Evolutionary conservation across 2,797 vertebrate species (phyloP).

Genomic region (Rhyacichthys aspro): DNA sequence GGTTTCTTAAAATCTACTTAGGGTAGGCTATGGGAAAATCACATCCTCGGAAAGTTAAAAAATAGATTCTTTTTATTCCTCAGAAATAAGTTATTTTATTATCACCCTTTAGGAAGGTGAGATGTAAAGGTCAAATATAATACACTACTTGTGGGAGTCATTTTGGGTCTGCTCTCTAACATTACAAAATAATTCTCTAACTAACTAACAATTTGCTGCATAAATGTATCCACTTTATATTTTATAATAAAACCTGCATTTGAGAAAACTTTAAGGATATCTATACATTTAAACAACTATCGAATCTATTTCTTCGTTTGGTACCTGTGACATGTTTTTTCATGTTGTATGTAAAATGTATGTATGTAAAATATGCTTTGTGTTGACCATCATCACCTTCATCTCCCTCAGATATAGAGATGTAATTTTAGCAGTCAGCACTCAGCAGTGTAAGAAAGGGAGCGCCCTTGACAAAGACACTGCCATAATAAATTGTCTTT

Average conservation of each 20-base stretch:
- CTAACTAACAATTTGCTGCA: not conserved
- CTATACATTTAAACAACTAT: not conserved
- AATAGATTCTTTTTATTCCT: slow-evolving; percentile 27
- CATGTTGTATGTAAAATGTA: slow-evolving; percentile 41
- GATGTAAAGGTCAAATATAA: slow-evolving; percentile 36
- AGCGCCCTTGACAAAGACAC: slow-evolving; percentile 62
- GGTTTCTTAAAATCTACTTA: no score
- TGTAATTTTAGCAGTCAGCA: slow-evolving; percentile 40
- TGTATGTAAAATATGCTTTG: slow-evolving; percentile 46
- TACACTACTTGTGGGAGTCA: slow-evolving; percentile 34
- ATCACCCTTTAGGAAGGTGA: slow-evolving; percentile 40
- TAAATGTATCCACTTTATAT: not conserved
- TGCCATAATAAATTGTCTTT: slow-evolving; percentile 27
- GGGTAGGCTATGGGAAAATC: no score
- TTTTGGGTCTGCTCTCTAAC: slow-evolving; percentile 33
- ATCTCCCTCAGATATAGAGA: slow-evolving; percentile 41
- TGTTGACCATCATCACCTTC: slow-evolving; percentile 61
- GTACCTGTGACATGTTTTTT: no score
- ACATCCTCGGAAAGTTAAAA: not conserved
- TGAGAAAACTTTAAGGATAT: not conserved
- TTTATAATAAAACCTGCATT: not conserved
- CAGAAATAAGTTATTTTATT: slow-evolving; percentile 36
- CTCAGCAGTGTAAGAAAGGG: slow-evolving; percentile 61
- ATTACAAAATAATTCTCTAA: slow-evolving; percentile 22
- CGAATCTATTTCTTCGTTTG: no score